Evolutionary conservation across 2,888 invertebrate genomes (phyloP), one percentile per base, ranked within the genome.

Genomic region (Timema podura): DNA sequence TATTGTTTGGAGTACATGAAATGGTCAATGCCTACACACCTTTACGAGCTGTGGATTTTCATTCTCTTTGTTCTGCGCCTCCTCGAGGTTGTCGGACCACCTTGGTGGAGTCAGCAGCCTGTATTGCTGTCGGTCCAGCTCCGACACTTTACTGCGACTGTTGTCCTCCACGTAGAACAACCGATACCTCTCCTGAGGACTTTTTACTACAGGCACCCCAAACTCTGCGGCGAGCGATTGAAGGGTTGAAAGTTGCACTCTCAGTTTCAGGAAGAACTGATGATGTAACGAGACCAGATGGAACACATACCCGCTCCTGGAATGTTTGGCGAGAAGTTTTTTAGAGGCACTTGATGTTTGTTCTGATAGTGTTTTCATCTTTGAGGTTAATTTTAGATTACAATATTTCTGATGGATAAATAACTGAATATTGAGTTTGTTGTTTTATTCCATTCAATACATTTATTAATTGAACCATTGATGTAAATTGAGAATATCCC

Each of bases 241-340:
- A 54, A 89, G 82, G 69, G 90, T 90, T 72, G 89, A 88, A 73
- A 88, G 87, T 78, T 91, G 91, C 59, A 89, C 88, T 78, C 90
- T 86, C 67, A 91, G 81, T 77, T 89, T 88, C 76, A 91, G 83
- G 81, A 90, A 91, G 79, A 91, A 87, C 78, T 91, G 88, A 78
- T 91, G 91, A 79, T 91, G 91, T 64, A 91, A 80, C n/a, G 91
- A 91, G 10, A 91, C 91, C 72, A 91, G 80, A 80, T 89, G 89
- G 81, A 91, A 91, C 71, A 90, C 87, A 77, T 90, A 91, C 78
- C 88, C 91, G 77, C 90, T 91, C 81, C 87, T 87, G 78, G 49
- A 84, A 81, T 74, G 71, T 75, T 76, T 73, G 10, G 15, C n/a
- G 15, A 45, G 13, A 13, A 30, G 30, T 30, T 1, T 30, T 30